Evolutionary conservation across 2,797 vertebrate genomes (phyloP).

Genomic region (Sebastes variabilis): DNA sequence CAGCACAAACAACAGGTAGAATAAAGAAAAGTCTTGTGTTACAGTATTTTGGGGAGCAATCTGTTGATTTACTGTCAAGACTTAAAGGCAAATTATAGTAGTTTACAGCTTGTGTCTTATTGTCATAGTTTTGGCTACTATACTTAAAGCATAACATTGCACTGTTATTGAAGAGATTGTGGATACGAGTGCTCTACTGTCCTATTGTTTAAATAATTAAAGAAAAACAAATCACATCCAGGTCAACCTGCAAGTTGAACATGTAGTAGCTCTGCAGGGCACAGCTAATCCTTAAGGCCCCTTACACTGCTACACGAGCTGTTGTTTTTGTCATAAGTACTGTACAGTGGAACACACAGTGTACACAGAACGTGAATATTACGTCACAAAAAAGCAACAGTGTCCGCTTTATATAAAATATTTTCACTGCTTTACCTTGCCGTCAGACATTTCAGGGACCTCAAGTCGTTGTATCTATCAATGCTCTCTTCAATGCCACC

Average conservation of each 20-base stretch:
- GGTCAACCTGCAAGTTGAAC: conserved; percentile 12
- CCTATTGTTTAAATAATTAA: background rate
- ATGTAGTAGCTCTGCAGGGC: background rate
- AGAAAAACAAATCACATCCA: conserved; percentile 1
- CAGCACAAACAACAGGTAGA: conserved; percentile 63
- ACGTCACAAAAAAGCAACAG: too few relatives aligned
- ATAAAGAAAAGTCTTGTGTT: conserved; percentile 6
- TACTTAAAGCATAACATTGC: background rate
- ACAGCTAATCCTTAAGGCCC: background rate
- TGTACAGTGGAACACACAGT: background rate
- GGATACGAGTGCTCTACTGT: background rate
- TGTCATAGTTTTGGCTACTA: background rate
- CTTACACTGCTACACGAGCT: too few relatives aligned
- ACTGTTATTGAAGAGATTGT: background rate
- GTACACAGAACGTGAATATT: too few relatives aligned
- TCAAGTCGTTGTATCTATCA: too few relatives aligned
- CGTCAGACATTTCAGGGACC: too few relatives aligned
- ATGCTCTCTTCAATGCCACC: too few relatives aligned
- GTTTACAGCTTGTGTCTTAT: background rate
- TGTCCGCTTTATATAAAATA: fast-evolving
- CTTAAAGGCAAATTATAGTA: background rate
- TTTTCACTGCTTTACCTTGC: too few relatives aligned
- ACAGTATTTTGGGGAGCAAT: conserved; percentile 2
- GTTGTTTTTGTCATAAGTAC: background rate
- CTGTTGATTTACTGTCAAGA: background rate